Percentiles rank a stretch among this genome's conserved stretches.
phyloP scores from a whole-genome alignment of 2,888 invertebrate genomes.

The Drosophila rubida region DNA sequence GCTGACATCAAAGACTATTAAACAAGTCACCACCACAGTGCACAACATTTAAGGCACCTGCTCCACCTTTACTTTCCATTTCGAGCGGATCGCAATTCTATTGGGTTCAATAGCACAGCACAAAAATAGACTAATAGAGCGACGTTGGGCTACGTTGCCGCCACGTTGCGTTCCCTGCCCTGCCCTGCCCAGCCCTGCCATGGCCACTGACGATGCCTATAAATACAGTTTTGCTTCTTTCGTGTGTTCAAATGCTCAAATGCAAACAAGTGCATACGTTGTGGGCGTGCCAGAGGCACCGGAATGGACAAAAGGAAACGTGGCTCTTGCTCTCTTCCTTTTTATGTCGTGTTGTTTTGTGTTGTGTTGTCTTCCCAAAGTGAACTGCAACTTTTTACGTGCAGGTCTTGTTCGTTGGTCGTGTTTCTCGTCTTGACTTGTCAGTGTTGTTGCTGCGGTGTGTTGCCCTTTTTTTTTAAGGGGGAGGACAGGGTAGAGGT shows the following conservation, averaged over 20 bases:
- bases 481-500: not conserved
- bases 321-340: slow-evolving; percentile 13
- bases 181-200: not conserved
- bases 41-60: slow-evolving; percentile 20
- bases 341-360: not conserved
- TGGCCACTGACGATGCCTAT: slow-evolving; percentile 38
- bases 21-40: not conserved
- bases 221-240: slow-evolving; percentile 63
- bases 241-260: slow-evolving; percentile 72
- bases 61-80: slow-evolving; percentile 50
- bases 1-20: slow-evolving; percentile 17
- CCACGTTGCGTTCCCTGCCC: not conserved
- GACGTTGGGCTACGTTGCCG: not conserved
- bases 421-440: slow-evolving; percentile 24
- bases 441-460: slow-evolving; percentile 35
- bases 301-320: slow-evolving; percentile 60
- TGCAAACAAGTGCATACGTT: slow-evolving; percentile 72
- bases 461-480: slow-evolving; percentile 11
- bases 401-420: slow-evolving; percentile 38
- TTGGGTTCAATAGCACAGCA: slow-evolving; percentile 77
- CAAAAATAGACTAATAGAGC: slow-evolving; percentile 71
- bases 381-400: slow-evolving; percentile 57
- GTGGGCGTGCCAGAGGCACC: slow-evolving; percentile 36
- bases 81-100: slow-evolving; percentile 23
- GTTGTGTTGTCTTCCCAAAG: slow-evolving; percentile 38